These are phyloP conservation scores for Archips crataeganus DNA, from an alignment of 2,888 invertebrate genomes.

Conservation along the genomic window DNA sequence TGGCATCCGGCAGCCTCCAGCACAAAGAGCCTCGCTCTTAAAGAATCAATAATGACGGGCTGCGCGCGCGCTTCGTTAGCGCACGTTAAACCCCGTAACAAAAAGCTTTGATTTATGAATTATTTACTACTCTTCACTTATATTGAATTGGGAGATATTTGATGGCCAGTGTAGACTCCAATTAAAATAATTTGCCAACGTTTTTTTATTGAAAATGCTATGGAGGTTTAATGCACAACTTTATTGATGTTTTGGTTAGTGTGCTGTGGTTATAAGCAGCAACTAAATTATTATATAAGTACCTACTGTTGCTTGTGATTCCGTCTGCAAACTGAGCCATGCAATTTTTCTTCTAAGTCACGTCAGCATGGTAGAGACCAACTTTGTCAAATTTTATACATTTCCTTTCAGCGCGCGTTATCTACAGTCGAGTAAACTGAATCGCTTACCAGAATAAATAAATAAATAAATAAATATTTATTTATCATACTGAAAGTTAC, in stretches of 20 bases:
- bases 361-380: too few relatives aligned
- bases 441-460: too few relatives aligned
- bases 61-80: conserved; percentile 40
- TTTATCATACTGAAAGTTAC: too few relatives aligned
- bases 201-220: background rate
- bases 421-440: too few relatives aligned
- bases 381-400: too few relatives aligned
- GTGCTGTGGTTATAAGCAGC: too few relatives aligned
- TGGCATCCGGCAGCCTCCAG: background rate
- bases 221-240: background rate
- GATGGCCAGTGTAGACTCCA: conserved; percentile 21
- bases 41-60: conserved; percentile 32
- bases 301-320: too few relatives aligned
- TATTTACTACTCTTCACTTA: conserved; percentile 26
- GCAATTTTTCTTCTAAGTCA: too few relatives aligned
- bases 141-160: conserved; percentile 12
- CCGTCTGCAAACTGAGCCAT: too few relatives aligned
- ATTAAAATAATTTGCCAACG: conserved; percentile 32
- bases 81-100: conserved; percentile 35
- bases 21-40: conserved; percentile 18
- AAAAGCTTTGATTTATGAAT: conserved; percentile 41
- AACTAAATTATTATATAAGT: too few relatives aligned
- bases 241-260: background rate
- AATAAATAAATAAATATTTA: too few relatives aligned
- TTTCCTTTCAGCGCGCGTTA: too few relatives aligned